These are phyloP conservation scores for Tauraco hartlaubi DNA, from an alignment of 2,797 vertebrate species.

Conservation along the genomic window DNA sequence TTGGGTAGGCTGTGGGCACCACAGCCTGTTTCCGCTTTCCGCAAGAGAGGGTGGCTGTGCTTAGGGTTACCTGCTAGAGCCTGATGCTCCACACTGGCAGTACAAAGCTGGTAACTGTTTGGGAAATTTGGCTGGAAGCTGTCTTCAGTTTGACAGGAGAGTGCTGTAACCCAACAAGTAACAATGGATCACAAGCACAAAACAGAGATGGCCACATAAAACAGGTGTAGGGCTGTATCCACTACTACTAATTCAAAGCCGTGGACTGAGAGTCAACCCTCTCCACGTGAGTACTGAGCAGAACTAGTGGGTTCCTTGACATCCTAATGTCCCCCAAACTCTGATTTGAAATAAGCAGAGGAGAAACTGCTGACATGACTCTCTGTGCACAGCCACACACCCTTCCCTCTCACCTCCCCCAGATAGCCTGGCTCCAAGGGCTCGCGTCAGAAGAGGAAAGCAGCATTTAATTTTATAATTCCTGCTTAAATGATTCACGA, in stretches of 20 bases:
- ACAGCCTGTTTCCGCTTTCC: background rate
- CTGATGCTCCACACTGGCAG: background rate
- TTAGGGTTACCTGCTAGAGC: background rate
- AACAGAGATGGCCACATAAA: background rate
- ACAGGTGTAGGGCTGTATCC: background rate
- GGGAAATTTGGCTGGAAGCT: background rate
- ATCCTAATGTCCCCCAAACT: background rate
- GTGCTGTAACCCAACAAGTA: background rate
- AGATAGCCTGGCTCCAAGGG: slow-evolving; percentile 47
- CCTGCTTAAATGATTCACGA: slow-evolving; percentile 50
- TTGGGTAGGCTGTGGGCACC: background rate
- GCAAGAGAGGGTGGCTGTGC: background rate
- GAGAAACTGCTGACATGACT: slow-evolving; percentile 17
- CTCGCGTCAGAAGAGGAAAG: slow-evolving; percentile 33
- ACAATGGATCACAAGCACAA: background rate
- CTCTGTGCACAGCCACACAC: background rate
- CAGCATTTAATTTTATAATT: slow-evolving; percentile 50
- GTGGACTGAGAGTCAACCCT: background rate
- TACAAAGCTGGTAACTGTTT: background rate
- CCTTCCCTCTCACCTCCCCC: slow-evolving; percentile 54
- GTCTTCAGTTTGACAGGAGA: background rate
- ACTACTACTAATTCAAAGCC: background rate
- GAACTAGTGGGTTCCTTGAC: background rate
- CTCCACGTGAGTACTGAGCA: rapidly evolving
- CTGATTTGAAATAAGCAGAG: background rate